phyloP scores from a whole-genome alignment of 2,113 vertebrate species.

The Anoplopoma fimbria region DNA sequence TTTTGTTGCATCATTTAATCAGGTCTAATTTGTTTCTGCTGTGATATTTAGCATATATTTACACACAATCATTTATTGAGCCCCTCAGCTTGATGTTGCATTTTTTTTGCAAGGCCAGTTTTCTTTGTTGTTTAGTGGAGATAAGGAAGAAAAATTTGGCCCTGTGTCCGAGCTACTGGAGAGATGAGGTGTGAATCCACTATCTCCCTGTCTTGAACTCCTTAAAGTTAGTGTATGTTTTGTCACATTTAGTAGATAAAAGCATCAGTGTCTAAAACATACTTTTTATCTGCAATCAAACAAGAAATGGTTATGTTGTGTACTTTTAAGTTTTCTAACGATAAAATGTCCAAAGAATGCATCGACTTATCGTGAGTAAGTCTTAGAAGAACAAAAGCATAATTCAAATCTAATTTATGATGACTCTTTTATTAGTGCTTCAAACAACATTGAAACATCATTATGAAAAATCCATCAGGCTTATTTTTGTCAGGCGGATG shows the following conservation, averaged over 20 bases:
- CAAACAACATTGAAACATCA: slow-evolving; percentile 17
- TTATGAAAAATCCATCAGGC: slow-evolving; percentile 23
- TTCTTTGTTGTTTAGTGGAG: slow-evolving; percentile 28
- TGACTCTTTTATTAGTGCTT: slow-evolving; percentile 2
- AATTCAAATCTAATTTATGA: slow-evolving; percentile 28
- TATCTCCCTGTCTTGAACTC: slow-evolving; percentile 11
- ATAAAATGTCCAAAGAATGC: slow-evolving; percentile 21
- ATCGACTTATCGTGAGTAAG: neutral
- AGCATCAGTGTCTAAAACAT: slow-evolving; percentile 29
- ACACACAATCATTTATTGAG: slow-evolving; percentile 1
- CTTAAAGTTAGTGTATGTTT: slow-evolving; percentile 5
- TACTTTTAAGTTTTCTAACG: slow-evolving; percentile 5
- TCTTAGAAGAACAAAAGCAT: neutral
- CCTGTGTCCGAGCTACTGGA: slow-evolving; percentile 2
- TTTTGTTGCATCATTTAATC: neutral
- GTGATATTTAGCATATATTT: slow-evolving; percentile 1
- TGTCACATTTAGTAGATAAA: slow-evolving; percentile 37
- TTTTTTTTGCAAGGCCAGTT: slow-evolving; percentile 9
- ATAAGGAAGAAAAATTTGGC: no score
- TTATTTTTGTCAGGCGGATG: slow-evolving; percentile 33
- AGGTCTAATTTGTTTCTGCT: neutral
- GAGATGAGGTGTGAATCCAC: slow-evolving; percentile 27
- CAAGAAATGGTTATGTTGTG: slow-evolving; percentile 9
- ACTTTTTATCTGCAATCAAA: slow-evolving; percentile 26
- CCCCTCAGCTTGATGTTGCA: neutral